Base-by-base conservation (phyloP, 2,797 vertebrate species). In the Enteromius unitaeniatus region DNA sequence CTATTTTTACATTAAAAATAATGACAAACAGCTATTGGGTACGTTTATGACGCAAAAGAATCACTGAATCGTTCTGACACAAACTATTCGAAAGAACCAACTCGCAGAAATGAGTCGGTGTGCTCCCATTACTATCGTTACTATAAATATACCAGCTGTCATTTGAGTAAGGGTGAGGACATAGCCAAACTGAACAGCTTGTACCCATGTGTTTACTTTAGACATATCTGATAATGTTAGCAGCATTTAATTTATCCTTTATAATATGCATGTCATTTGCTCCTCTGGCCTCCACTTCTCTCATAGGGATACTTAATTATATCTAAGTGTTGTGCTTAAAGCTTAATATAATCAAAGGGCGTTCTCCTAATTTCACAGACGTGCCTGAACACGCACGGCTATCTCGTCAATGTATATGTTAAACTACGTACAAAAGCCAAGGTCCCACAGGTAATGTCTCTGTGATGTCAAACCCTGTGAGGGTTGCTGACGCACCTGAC, bases 381-480 rank as follows among this genome's bases (percentile, higher is more conserved):
- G 31, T 84, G 82, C 37, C 58, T 72, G 28, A 69, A 64, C 34
- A 68, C 82, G 80, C 15, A 45, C 72, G 53, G 10, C n/a, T 55
- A 65, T 84, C 81, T 64, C 40, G 60, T 75, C 31, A 55, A 42
- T 19, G 26, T 73, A 62, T 72, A 73, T 23, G 17, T 23, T 49
- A 37, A 26, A n/a, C 3, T 23, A n/a, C 40, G 40, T 62, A 72
- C n/a, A 42, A 80, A 37, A 51, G 42, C 23, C n/a, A 14, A 62
- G 23, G 65, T 45, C 34, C 34, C 17, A 21, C 53, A 88, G 87
- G 78, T 86, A 87, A 87, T 90, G 68, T 47, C 88, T 86, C 64
- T 28, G 74, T 87, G 85, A 81, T 69, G 76, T 79, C 72, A 51
- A 90, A 91, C 82, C 34, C 76, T 69, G 79, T 88, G 87, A 84